Base-by-base conservation (phyloP, 2,888 invertebrate species). In the Tetropium fuscum region DNA sequence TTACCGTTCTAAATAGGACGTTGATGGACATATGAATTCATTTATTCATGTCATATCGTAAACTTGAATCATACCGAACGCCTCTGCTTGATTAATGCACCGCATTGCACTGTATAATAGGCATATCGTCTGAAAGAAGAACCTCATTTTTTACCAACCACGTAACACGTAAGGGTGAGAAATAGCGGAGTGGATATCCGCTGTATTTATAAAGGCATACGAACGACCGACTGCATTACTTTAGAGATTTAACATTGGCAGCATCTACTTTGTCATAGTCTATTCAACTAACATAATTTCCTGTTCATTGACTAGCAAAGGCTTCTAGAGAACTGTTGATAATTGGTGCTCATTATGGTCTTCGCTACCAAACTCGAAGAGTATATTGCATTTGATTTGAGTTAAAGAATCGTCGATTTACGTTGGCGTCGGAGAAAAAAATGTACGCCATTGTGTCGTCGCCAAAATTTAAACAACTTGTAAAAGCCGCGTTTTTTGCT, bases 11-110 rank as follows among this genome's bases (percentile, higher is more conserved):
- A n/a, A n/a, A n/a, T n/a, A n/a, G n/a, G n/a, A n/a, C n/a, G n/a
- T n/a, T n/a, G n/a, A n/a, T n/a, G n/a, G n/a, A n/a, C n/a, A n/a
- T n/a, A n/a, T n/a, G n/a, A n/a, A n/a, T n/a, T n/a, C n/a, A n/a
- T n/a, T n/a, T n/a, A n/a, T n/a, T n/a, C n/a, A n/a, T n/a, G n/a
- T n/a, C n/a, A n/a, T n/a, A n/a, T n/a, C n/a, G n/a, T n/a, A n/a
- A n/a, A n/a, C n/a, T n/a, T n/a, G n/a, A n/a, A 27, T 27, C 2
- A n/a, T 13, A 13, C 13, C 13, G 34, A 2, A 34, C 34, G 34
- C 34, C 34, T 7, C 34, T 34, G 34, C 1, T 13, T 34, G 34
- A 40, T 51, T 51, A 27, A 51, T 51, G 51, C 51, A 27, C 11
- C 27, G 27, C 27, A 38, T 40, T 30, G 41, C 15, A 18, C 38